Percentiles rank a stretch among this genome's conserved stretches.
phyloP scores from a whole-genome alignment of 2,797 vertebrate genomes.

The Hirundo rustica region DNA sequence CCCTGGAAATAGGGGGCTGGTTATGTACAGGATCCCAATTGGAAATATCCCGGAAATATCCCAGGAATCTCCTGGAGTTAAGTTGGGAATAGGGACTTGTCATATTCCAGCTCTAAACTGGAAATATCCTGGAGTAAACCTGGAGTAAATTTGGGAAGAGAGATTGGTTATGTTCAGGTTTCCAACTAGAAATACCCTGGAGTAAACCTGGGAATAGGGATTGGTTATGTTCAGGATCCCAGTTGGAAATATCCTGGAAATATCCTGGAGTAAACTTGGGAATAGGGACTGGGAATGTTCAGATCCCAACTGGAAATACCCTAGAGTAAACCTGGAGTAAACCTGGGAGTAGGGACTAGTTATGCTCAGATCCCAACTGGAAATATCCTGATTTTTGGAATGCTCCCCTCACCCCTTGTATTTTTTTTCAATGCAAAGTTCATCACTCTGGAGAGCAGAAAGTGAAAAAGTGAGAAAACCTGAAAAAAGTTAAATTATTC shows the following conservation, averaged over 20 bases:
- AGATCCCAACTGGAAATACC: fast-evolving
- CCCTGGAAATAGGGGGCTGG: fast-evolving
- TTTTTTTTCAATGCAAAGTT: neutral
- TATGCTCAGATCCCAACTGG: fast-evolving
- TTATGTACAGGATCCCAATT: fast-evolving
- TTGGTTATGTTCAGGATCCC: fast-evolving
- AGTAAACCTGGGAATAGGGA: fast-evolving
- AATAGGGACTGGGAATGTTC: fast-evolving
- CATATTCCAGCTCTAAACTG: too few species aligned
- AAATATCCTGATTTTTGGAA: neutral
- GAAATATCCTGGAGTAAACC: neutral
- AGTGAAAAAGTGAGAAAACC: neutral
- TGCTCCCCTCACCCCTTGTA: neutral
- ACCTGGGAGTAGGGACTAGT: too few species aligned
- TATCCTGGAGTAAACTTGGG: neutral
- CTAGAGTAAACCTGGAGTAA: neutral
- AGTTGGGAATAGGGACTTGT: neutral
- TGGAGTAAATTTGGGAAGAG: too few species aligned
- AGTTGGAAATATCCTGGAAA: neutral
- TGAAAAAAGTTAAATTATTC: neutral
- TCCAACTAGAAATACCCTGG: too few species aligned
- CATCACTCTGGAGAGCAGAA: neutral
- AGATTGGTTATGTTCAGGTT: fast-evolving
- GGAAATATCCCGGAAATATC: neutral
- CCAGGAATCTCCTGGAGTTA: neutral